These are phyloP conservation scores for Drosophila paulistorum DNA, from an alignment of 1,140 invertebrate species.

Conservation along the genomic window DNA sequence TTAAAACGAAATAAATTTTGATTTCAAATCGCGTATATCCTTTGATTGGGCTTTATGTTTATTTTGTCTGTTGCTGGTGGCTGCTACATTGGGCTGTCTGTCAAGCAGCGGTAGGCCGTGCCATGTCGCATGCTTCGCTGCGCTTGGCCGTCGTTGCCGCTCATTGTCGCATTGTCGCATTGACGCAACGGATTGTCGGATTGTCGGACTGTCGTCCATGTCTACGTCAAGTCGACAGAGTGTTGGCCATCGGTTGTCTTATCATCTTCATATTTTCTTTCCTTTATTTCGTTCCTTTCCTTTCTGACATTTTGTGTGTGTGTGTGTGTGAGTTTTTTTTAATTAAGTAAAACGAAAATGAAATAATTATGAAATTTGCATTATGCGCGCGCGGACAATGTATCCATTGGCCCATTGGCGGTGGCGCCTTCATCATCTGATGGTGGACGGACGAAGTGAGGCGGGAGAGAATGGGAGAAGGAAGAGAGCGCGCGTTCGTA, in stretches of 20 bases:
- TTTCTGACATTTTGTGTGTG: no score
- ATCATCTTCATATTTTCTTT: constrained; percentile 16
- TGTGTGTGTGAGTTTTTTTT: not conserved
- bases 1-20: constrained; percentile 61
- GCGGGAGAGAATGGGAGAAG: not conserved
- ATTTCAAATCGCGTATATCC: constrained; percentile 38
- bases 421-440: not conserved
- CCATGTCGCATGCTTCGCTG: constrained; percentile 61
- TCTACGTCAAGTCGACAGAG: constrained; percentile 4
- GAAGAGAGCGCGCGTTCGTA: not conserved
- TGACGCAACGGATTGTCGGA: not conserved
- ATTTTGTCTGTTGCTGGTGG: constrained; percentile 16
- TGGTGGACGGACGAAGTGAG: not conserved
- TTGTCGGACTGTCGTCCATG: not conserved
- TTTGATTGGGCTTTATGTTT: constrained; percentile 40
- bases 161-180: constrained; percentile 38
- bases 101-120: constrained; percentile 25
- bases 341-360: constrained; percentile 45
- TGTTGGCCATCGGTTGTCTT: constrained; percentile 17
- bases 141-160: constrained; percentile 62
- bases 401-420: no score
- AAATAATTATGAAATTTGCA: constrained; percentile 35
- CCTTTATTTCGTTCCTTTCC: no score
- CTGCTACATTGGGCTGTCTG: constrained; percentile 66
- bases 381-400: constrained; percentile 21